Evolutionary conservation across 2,888 invertebrate genomes (phyloP), one percentile per base, ranked within the genome.

Genomic region (Synanthedon formicaeformis): DNA sequence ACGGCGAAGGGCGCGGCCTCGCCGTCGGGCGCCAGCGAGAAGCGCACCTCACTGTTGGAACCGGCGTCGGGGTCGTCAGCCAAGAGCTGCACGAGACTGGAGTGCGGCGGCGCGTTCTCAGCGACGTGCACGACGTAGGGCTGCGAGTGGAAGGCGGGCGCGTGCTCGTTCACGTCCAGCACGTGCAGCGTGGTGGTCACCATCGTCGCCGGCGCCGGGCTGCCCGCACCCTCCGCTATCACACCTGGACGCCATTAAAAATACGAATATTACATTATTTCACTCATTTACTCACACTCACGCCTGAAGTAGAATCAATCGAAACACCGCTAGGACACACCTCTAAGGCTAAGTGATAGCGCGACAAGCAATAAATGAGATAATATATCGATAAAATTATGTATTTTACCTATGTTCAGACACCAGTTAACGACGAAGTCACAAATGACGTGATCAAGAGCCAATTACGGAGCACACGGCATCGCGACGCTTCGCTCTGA

Each of bases 151-250:
- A 97, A 97, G 60, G 90, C 88, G 0, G 97, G 97, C 52, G 92
- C 90, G 78, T 96, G 95, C 78, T 97, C 97, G 78, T 98, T 97
- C 60, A 94, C 94, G 76, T 97, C 97, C 58, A 94, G 89, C 55
- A 97, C 93, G 79, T 94, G 92, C 54, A 97, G 86, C 4, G 90
- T 88, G 56, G 97, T 91, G 77, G 91, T 90, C 14, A 92, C 90
- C 61, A 93, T 84, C 10, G 91, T 90, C 16, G 92, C 93, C 2
- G 93, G 93, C 71, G 94, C 73, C 45, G 77, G 74, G 57, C 73
- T 67, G 56, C 73, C 80, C 40, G 60, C 50, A 54, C 72, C 76
- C 60, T 81, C 84, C 56, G 75, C 82, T 41, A 85, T 73, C 18
- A 85, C 67, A 2, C 83, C 82, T 80, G 62, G 52, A 13, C 2